phyloP scores from a whole-genome alignment of 2,113 vertebrate species.

The Morone chrysops region DNA sequence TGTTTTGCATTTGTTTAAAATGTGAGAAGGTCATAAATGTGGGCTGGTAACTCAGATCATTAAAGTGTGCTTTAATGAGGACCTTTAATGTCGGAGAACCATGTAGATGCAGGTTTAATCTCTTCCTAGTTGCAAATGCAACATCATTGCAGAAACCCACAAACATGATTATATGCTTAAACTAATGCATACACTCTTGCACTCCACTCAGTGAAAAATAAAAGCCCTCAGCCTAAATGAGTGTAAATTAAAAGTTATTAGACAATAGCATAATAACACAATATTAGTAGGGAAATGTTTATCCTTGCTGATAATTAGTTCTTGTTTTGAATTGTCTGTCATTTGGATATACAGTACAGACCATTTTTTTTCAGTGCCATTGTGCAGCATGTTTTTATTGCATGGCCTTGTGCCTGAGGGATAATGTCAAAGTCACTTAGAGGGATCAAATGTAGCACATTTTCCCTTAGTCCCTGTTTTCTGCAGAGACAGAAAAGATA shows the following conservation, averaged over 20 bases:
- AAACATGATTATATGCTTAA: conserved; percentile 46
- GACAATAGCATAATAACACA: conserved; percentile 44
- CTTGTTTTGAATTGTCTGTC: conserved; percentile 26
- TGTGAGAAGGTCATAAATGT: conserved; percentile 73
- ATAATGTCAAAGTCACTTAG: conserved; percentile 22
- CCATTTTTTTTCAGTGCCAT: background rate
- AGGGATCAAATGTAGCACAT: background rate
- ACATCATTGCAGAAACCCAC: conserved; percentile 34
- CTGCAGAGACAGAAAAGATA: conserved; percentile 10
- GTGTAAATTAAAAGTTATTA: conserved; percentile 68
- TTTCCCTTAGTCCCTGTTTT: conserved; percentile 2
- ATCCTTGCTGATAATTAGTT: conserved; percentile 28
- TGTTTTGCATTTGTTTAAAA: conserved; percentile 75
- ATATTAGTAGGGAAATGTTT: conserved; percentile 50
- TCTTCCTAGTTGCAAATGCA: conserved; percentile 15
- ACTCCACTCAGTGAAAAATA: conserved; percentile 38
- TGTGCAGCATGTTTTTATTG: background rate
- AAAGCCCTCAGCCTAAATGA: conserved; percentile 54
- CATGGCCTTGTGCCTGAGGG: conserved; percentile 1
- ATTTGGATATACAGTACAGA: background rate
- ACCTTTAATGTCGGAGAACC: conserved; percentile 47
- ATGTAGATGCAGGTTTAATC: conserved; percentile 63
- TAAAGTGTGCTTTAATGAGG: conserved; percentile 69
- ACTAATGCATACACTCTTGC: conserved; percentile 34
- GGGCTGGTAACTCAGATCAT: conserved; percentile 63